These are phyloP conservation scores for Chalcis sispes DNA, from an alignment of 2,888 invertebrate genomes.

Conservation along the genomic window DNA sequence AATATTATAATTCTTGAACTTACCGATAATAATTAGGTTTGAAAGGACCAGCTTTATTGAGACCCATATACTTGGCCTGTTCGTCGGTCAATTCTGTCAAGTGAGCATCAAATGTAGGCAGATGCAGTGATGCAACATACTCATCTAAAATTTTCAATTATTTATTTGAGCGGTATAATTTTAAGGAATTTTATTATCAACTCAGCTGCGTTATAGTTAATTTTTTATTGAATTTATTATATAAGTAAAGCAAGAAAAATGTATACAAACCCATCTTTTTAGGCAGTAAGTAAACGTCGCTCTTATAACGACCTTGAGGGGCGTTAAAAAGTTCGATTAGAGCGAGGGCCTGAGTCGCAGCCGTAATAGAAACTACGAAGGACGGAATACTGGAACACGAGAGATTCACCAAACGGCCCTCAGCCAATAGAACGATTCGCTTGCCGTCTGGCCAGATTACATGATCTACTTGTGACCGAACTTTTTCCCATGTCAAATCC, in stretches of 20 bases:
- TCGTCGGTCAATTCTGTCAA: constrained; percentile 97
- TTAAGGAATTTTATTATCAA: constrained; percentile 2
- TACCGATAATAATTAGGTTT: constrained; percentile 99
- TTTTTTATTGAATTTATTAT: constrained; percentile 4
- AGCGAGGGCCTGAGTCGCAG: constrained; percentile 97
- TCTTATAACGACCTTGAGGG: constrained; percentile 94
- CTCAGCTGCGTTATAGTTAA: not conserved
- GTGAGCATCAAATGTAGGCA: constrained; percentile 98
- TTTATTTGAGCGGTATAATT: not conserved
- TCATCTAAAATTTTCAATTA: constrained; percentile 83
- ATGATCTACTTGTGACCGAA: constrained; percentile 98
- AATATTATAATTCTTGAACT: not conserved
- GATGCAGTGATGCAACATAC: constrained; percentile 97
- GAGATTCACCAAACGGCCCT: constrained; percentile 96
- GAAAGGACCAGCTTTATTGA: constrained; percentile 98
- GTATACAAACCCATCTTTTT: constrained; percentile 94
- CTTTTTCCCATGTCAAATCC: constrained; percentile 97
- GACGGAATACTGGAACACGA: constrained; percentile 98
- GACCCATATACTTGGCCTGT: constrained; percentile 97
- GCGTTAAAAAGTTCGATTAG: constrained; percentile 98
- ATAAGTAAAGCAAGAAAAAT: constrained; percentile 2
- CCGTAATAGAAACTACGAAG: constrained; percentile 98
- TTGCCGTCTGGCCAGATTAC: constrained; percentile 99
- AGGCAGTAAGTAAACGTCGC: constrained; percentile 97
- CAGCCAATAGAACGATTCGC: constrained; percentile 93